Evolutionary conservation across 2,888 invertebrate species (phyloP).

Genomic region (Suillia variegata): DNA sequence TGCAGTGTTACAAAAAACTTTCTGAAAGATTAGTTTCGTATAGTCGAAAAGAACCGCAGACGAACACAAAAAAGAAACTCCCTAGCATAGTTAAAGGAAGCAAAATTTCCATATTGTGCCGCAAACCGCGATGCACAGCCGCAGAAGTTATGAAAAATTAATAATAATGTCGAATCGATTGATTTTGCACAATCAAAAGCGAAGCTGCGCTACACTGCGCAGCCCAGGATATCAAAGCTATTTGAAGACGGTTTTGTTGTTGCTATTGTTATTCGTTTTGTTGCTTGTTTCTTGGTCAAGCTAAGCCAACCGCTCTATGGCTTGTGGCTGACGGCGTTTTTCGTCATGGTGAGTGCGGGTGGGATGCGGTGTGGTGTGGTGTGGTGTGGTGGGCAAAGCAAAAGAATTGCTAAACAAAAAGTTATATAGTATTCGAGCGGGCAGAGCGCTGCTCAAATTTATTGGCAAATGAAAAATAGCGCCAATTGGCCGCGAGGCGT

Average conservation of each 20-base stretch:
- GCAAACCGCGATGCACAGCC: slow-evolving; percentile 37
- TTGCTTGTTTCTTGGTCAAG: slow-evolving; percentile 10
- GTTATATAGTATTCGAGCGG: slow-evolving; percentile 6
- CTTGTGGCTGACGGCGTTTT: slow-evolving; percentile 1
- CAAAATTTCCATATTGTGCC: slow-evolving; percentile 45
- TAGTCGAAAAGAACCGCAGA: slow-evolving; percentile 28
- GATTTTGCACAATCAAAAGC: slow-evolving; percentile 38
- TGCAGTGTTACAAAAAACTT: slow-evolving; percentile 37
- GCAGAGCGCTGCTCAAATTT: slow-evolving; percentile 39
- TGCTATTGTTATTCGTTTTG: background rate
- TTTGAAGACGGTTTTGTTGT: background rate
- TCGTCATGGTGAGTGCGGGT: background rate
- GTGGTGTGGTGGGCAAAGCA: too few relatives aligned
- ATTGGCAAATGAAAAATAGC: slow-evolving; percentile 45
- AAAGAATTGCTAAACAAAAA: background rate
- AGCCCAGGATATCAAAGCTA: background rate
- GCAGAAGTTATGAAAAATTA: slow-evolving; percentile 60
- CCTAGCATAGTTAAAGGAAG: slow-evolving; percentile 31
- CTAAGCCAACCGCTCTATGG: too few relatives aligned
- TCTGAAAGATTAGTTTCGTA: slow-evolving; percentile 58
- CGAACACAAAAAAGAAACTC: background rate
- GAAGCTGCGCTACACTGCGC: too few relatives aligned
- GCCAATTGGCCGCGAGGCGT: slow-evolving; percentile 40
- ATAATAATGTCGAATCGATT: slow-evolving; percentile 60
- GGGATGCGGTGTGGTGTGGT: too few relatives aligned